Conservation (phyloP, 1,140 invertebrate genomes). For the Apis laboriosa region DNA sequence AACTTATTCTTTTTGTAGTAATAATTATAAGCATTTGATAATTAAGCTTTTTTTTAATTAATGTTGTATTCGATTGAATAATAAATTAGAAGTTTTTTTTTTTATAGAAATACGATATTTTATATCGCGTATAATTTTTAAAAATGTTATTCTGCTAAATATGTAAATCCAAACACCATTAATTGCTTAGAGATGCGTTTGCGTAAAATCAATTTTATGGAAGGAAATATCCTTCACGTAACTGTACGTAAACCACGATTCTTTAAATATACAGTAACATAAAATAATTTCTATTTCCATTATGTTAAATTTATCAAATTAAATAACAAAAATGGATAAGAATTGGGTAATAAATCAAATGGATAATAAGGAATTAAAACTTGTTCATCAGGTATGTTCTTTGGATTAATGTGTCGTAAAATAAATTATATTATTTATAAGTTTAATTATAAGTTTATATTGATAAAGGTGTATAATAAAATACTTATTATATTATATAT, state of each 20-base stretch:
- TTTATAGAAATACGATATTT: not conserved
- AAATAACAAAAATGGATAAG: conserved; percentile 17
- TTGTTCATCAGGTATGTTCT: conserved; percentile 51
- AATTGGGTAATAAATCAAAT: conserved; percentile 17
- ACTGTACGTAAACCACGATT: not conserved
- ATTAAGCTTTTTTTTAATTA: conserved; percentile 3
- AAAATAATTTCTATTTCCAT: not conserved
- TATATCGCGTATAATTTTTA: not conserved
- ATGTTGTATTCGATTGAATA: not conserved
- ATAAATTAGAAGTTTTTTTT: conserved; percentile 15
- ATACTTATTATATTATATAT: conserved; percentile 3
- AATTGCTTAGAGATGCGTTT: conserved; percentile 25
- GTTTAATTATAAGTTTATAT: not conserved
- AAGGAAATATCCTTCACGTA: not conserved
- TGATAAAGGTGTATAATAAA: not conserved
- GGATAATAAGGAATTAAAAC: conserved; percentile 40
- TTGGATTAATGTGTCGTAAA: not conserved
- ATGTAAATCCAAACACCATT: not conserved
- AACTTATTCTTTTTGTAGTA: not conserved
- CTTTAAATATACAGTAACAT: not conserved
- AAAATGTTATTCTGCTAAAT: not conserved
- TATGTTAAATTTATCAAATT: not conserved
- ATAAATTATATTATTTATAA: not conserved
- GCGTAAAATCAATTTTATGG: conserved; percentile 43
- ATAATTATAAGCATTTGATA: not conserved